Evolutionary conservation across 2,113 vertebrate genomes (phyloP), one percentile per base, ranked within the genome.

Genomic region (Todiramphus chloris): DNA sequence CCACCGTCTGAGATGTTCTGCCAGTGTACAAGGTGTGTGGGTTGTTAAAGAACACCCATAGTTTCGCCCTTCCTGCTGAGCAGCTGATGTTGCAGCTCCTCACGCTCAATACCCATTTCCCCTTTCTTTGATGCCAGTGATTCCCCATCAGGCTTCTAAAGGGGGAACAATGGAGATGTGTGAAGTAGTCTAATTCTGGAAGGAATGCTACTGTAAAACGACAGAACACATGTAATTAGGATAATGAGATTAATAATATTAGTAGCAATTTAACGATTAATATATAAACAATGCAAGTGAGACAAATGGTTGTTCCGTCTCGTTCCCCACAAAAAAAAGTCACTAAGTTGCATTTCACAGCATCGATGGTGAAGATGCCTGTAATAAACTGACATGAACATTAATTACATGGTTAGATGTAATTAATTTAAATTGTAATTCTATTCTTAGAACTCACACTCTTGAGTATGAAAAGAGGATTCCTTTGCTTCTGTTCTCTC

Each of bases 211-310:
- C 75, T 91, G 77, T 91, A 94, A 91, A 89, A 91, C 87, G 86
- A 79, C 41, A 73, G 67, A 96, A 90, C 78, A 83, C 75, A 33
- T 94, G 44, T 92, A 95, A 92, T 97, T 90, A 94, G 58, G 58
- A 46, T 96, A 94, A 92, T 83, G 64, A 89, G 93, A 93, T 92
- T 94, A 93, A 94, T 90, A 90, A 64, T 95, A 95, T 79, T 87
- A 89, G 55, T 66, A 95, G 59, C 82, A 91, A 91, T 78, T 87
- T 76, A 92, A 66, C 1, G 2, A 86, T 95, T 87, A 87, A 83
- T 94, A 48, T 79, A 70, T 87, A 94, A 96, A 95, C 89, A 96
- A 94, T 87, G 51, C 78, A 85, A 89, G 69, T 85, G 94, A 89
- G 63, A 83, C 78, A 95, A 95, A 92, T 78, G 74, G 55, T 89